Percentiles rank a stretch among this genome's conserved stretches.
These are phyloP conservation scores for Forbesichthys agassizii DNA, from an alignment of 2,113 vertebrate genomes.

Conservation along the genomic window DNA sequence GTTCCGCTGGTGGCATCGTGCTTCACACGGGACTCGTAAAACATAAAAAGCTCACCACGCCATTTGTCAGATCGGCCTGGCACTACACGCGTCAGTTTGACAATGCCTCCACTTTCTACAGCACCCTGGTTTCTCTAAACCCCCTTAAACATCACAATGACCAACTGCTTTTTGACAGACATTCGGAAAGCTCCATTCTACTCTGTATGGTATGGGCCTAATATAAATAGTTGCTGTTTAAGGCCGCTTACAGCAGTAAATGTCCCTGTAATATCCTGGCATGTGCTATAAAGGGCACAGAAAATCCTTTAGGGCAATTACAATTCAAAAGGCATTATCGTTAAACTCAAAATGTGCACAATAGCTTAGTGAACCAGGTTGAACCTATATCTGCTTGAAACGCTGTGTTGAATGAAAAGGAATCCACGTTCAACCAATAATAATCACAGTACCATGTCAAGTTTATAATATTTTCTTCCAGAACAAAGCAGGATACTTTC, in stretches of 20 bases:
- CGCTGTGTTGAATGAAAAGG: background rate
- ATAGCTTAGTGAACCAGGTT: slow-evolving; percentile 7
- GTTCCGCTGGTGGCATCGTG: slow-evolving; percentile 43
- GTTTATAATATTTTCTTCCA: slow-evolving; percentile 38
- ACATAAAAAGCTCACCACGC: slow-evolving; percentile 53
- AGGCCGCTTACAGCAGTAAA: slow-evolving; percentile 1
- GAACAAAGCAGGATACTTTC: slow-evolving; percentile 44
- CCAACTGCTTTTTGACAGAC: slow-evolving; percentile 15
- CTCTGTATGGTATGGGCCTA: background rate
- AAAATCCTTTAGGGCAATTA: slow-evolving; percentile 7
- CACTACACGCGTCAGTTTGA: slow-evolving; percentile 46
- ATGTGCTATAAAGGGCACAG: background rate
- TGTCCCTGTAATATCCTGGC: background rate
- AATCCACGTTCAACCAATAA: slow-evolving; percentile 29
- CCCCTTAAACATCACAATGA: slow-evolving; percentile 11
- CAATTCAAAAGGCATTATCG: background rate
- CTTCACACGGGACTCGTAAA: slow-evolving; percentile 59
- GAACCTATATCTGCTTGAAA: background rate
- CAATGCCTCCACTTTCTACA: slow-evolving; percentile 36
- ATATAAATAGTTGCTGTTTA: background rate
- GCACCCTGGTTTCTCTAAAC: slow-evolving; percentile 22
- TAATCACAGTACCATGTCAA: slow-evolving; percentile 28
- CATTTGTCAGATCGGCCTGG: slow-evolving; percentile 41
- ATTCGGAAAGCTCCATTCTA: background rate
- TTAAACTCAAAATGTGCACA: background rate